Evolutionary conservation across 2,888 invertebrate genomes (phyloP).

Genomic region (Cheilosia pagana): DNA sequence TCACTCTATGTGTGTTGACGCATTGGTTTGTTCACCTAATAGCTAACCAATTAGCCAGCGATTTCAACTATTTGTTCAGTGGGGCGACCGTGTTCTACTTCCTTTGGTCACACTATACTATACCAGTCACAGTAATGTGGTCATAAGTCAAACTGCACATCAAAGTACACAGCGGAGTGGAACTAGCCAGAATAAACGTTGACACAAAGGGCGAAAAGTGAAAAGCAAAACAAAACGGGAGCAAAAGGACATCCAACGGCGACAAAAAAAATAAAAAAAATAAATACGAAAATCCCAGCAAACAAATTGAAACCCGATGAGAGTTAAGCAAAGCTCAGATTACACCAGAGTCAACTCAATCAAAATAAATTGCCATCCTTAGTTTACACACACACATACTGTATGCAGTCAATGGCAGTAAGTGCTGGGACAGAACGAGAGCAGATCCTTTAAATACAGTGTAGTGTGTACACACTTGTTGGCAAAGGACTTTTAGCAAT

Average conservation of each 20-base stretch:
- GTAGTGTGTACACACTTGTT: constrained; percentile 49
- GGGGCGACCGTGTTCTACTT: constrained; percentile 44
- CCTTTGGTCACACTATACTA: constrained; percentile 6
- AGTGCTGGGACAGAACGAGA: constrained; percentile 22
- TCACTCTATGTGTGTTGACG: constrained; percentile 41
- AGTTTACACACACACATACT: constrained; percentile 24
- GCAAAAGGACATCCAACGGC: constrained; percentile 26
- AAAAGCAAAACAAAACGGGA: constrained; percentile 13
- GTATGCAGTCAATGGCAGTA: constrained; percentile 30
- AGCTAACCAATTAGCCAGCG: constrained; percentile 62
- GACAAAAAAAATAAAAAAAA: constrained; percentile 11
- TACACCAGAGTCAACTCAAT: constrained; percentile 75
- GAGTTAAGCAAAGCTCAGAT: constrained; percentile 76
- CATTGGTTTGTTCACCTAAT: constrained; percentile 64
- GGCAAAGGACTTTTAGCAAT: constrained; percentile 59
- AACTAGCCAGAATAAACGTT: constrained; percentile 60
- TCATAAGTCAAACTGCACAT: constrained; percentile 52
- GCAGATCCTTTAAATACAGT: constrained; percentile 67
- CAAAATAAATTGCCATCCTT: constrained; percentile 76
- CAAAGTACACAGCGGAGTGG: constrained; percentile 31
- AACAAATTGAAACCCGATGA: constrained; percentile 75
- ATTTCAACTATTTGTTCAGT: constrained; percentile 62
- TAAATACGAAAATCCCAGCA: constrained; percentile 44
- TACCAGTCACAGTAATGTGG: constrained; percentile 17
- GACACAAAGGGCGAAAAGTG: constrained; percentile 45